These are phyloP conservation scores for Blastobasis lacticolella DNA, from an alignment of 2,888 invertebrate genomes.

Conservation along the genomic window DNA sequence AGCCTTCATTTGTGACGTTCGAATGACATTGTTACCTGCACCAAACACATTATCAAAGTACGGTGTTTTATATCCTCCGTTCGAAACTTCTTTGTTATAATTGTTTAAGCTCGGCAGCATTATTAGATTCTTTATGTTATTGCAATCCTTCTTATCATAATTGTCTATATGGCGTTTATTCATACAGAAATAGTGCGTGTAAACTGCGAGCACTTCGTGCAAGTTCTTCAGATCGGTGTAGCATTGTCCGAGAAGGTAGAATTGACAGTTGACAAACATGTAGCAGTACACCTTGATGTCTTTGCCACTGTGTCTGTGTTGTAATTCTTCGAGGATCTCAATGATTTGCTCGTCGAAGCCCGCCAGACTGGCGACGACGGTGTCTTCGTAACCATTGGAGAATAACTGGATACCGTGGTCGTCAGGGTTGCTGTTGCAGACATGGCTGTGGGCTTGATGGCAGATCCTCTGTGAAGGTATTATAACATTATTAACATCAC, in stretches of 20 bases:
- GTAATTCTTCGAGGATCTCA: conserved; percentile 2
- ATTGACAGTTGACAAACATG: conserved; percentile 2
- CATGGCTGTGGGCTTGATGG: too few relatives aligned
- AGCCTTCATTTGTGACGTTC: too few relatives aligned
- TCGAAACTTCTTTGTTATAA: too few relatives aligned
- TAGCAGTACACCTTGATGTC: conserved; percentile 7
- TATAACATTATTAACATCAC: too few relatives aligned
- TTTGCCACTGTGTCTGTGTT: not conserved
- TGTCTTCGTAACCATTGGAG: not conserved
- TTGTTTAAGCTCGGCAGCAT: not conserved
- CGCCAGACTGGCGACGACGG: conserved; percentile 2
- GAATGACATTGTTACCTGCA: too few relatives aligned
- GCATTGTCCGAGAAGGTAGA: not conserved
- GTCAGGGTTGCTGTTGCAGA: too few relatives aligned
- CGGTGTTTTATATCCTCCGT: too few relatives aligned
- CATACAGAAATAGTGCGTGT: conserved; percentile 6
- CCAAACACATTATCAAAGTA: too few relatives aligned
- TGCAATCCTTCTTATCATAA: conserved; percentile 1
- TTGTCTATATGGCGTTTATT: conserved; percentile 2
- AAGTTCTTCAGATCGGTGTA: conserved; percentile 2
- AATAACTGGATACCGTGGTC: too few relatives aligned
- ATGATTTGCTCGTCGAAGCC: conserved; percentile 6
- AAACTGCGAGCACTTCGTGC: conserved; percentile 2
- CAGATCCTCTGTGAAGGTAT: too few relatives aligned
- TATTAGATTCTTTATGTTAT: conserved; percentile 3